Percentiles rank a stretch among this genome's conserved stretches.
Conservation (phyloP, 2,113 vertebrate species). For the Corythornis madagascariensis region DNA sequence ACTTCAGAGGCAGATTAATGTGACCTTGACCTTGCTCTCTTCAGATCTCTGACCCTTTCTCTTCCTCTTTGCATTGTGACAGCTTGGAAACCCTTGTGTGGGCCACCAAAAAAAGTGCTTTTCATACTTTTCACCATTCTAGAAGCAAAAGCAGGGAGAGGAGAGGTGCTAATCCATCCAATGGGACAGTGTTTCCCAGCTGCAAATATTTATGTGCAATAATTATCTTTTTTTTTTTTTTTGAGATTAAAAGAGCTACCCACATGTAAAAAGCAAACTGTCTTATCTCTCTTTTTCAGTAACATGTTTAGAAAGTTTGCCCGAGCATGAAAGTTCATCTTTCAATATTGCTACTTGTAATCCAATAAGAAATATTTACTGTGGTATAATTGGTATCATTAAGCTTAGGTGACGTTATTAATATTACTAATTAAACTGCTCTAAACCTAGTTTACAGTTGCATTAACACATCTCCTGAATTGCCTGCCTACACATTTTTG, state of each 20-base stretch:
- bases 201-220: slow-evolving; percentile 3
- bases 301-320: slow-evolving; percentile 66
- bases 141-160: neutral
- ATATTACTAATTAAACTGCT: slow-evolving; percentile 80
- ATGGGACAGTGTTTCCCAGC: neutral
- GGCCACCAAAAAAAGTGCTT: neutral
- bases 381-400: slow-evolving; percentile 81
- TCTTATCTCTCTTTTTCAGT: slow-evolving; percentile 50
- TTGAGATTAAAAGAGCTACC: slow-evolving; percentile 15
- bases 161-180: neutral
- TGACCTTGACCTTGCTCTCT: neutral
- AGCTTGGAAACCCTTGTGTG: neutral
- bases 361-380: slow-evolving; percentile 75
- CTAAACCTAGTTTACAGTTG: slow-evolving; percentile 72
- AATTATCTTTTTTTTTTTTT: neutral
- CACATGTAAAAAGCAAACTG: slow-evolving; percentile 27
- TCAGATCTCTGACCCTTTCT: neutral
- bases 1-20: neutral
- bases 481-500: slow-evolving; percentile 5
- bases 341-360: slow-evolving; percentile 74
- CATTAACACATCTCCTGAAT: slow-evolving; percentile 64
- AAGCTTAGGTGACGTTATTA: slow-evolving; percentile 82
- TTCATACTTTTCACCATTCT: neutral
- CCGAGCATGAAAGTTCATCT: slow-evolving; percentile 74
- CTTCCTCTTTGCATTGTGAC: neutral